phyloP scores from a whole-genome alignment of 2,888 invertebrate species.

The Agrenia bidenticulata region DNA sequence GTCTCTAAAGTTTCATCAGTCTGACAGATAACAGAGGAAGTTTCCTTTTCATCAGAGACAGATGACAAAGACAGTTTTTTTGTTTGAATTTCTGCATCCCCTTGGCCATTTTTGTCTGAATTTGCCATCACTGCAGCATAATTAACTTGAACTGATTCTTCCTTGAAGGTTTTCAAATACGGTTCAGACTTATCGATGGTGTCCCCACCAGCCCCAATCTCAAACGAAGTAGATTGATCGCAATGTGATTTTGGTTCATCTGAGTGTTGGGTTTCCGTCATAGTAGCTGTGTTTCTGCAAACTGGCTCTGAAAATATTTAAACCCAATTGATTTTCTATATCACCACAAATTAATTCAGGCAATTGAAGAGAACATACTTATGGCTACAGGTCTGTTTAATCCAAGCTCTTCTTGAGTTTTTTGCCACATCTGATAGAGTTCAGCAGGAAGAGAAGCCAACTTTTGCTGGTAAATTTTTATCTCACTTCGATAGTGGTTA shows the following conservation, averaged over 20 bases:
- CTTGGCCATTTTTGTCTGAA: neutral
- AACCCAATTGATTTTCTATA: no score
- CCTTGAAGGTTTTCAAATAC: conserved; percentile 1
- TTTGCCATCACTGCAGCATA: conserved; percentile 18
- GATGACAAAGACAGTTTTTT: conserved; percentile 17
- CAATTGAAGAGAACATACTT: conserved; percentile 5
- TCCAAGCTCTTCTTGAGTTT: conserved; percentile 39
- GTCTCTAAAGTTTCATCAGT: conserved; percentile 50
- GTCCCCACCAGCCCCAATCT: no score
- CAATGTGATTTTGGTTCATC: no score
- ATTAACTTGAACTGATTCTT: conserved; percentile 30
- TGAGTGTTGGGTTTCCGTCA: neutral
- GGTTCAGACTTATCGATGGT: neutral
- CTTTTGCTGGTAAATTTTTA: conserved; percentile 36
- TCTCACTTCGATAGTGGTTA: conserved; percentile 38
- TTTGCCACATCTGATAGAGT: conserved; percentile 41
- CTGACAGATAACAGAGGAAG: conserved; percentile 39
- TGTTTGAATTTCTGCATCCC: neutral
- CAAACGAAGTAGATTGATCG: conserved; percentile 6
- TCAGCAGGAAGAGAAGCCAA: conserved; percentile 41
- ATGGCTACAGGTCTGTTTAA: conserved; percentile 9
- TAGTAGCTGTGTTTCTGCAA: conserved; percentile 4
- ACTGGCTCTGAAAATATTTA: conserved; percentile 19
- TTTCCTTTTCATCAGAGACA: conserved; percentile 26
- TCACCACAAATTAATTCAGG: neutral